These are phyloP conservation scores for Mylabris sibirica DNA, from an alignment of 2,888 invertebrate genomes.

Conservation along the genomic window DNA sequence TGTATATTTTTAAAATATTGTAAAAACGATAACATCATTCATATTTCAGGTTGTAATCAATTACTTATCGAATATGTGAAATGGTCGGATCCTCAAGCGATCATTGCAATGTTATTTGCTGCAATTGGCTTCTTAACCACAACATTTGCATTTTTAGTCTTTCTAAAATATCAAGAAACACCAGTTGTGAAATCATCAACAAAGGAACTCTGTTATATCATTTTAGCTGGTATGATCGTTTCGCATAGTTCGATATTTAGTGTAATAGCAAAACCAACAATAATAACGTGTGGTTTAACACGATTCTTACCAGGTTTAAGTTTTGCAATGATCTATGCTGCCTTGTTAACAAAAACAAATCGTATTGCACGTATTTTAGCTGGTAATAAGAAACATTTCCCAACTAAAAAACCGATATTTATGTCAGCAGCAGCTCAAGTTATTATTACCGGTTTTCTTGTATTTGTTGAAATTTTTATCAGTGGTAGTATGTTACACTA, in stretches of 20 bases:
- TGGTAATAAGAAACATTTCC: constrained; percentile 75
- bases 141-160: constrained; percentile 67
- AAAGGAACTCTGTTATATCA: constrained; percentile 73
- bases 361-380: constrained; percentile 78
- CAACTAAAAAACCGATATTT: constrained; percentile 72
- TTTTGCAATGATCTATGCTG: constrained; percentile 77
- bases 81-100: constrained; percentile 70
- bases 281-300: constrained; percentile 62
- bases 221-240: constrained; percentile 68
- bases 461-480: constrained; percentile 72
- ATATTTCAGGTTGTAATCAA: constrained; percentile 64
- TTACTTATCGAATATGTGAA: constrained; percentile 70
- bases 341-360: constrained; percentile 79
- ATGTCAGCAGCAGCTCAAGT: constrained; percentile 69
- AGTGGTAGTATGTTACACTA: constrained; percentile 68
- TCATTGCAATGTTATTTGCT: constrained; percentile 68
- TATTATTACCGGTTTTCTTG: constrained; percentile 70
- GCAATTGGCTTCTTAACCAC: constrained; percentile 71
- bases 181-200: constrained; percentile 79
- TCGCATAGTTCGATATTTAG: constrained; percentile 71
- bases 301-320: constrained; percentile 60
- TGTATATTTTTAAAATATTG: too few relatives aligned
- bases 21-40: too few relatives aligned
- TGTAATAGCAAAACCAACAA: constrained; percentile 70
- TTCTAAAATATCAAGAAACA: constrained; percentile 74